Percentiles rank a stretch among this genome's conserved stretches.
phyloP scores from a whole-genome alignment of 92 coral and sea anemone genomes.

The Diadumene lineata region DNA sequence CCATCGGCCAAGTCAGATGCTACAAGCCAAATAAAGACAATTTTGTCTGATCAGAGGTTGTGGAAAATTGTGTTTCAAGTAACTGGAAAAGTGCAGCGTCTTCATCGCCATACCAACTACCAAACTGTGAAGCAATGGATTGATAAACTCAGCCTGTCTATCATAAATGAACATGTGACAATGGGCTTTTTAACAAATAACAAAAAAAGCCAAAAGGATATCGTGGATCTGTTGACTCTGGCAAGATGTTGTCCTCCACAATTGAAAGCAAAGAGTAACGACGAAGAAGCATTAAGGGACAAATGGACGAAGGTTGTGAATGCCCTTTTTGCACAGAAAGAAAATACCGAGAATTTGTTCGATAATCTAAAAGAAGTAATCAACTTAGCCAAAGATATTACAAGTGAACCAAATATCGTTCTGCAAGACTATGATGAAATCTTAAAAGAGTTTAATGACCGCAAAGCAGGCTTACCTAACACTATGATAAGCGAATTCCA shows the following conservation, averaged over 20 bases:
- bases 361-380: constrained; percentile 37
- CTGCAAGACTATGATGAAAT: constrained; percentile 16
- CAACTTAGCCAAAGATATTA: constrained; percentile 28
- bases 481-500: constrained; percentile 35
- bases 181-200: constrained; percentile 7
- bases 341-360: background rate
- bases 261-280: background rate
- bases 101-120: constrained; percentile 1
- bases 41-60: constrained; percentile 8
- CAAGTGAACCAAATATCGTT: constrained; percentile 1
- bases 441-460: constrained; percentile 15
- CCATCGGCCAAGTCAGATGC: background rate
- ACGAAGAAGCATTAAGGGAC: background rate
- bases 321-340: background rate
- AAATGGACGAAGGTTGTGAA: constrained; percentile 13
- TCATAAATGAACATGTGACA: background rate
- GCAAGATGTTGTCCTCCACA: constrained; percentile 6
- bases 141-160: background rate
- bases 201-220: background rate
- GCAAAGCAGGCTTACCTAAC: background rate
- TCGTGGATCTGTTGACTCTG: constrained; percentile 13
- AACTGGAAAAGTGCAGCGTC: constrained; percentile 16
- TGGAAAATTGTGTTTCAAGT: constrained; percentile 17
- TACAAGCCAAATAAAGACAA: background rate
- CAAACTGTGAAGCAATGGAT: background rate